Base-by-base conservation (phyloP, 2,113 vertebrate species). In the Guaruba guarouba region DNA sequence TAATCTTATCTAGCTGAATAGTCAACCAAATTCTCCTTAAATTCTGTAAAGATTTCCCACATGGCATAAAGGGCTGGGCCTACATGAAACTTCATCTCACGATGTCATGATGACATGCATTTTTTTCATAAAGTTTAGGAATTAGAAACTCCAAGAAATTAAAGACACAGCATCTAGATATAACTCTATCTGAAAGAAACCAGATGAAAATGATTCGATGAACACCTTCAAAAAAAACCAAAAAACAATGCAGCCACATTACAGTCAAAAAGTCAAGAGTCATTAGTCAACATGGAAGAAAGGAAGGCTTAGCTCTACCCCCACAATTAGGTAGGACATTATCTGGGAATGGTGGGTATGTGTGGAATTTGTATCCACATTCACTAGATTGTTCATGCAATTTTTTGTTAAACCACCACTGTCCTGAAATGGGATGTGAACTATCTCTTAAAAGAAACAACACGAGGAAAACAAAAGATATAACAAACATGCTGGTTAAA, bases 401-500 rank as follows among this genome's bases (percentile, higher is more conserved):
- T 44, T 49, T 57, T 70, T 71, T 69, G 9, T 51, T 74, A 83
- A 83, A 64, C 5, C 4, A 22, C 35, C 37, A 69, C 17, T 51
- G 17, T 20, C 43, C 46, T 46, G 24, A 63, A 52, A 54, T 3
- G 2, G 22, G 22, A 43, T 59, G 14, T 43, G 27, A 66, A 59
- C 61, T 25, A 52, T 88, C 10, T 24, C 7, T 52, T 25, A 48
- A 23, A 94, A 71, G 23, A 70, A 49, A 1, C 4, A 77, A 62
- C 17, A 51, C 11, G 19, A 88, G 69, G 16, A 86, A 81, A 81
- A 22, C 1, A 62, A 67, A 81, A 83, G 19, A 37, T 22, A 29
- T 4, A 51, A 17, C 8, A 79, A 68, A 33, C 1, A 9, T 0
- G 0, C 52, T 69, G 2, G 37, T 31, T n/a, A 39, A 59, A 80